phyloP scores from a whole-genome alignment of 2,888 invertebrate genomes.

The Dicycla oo region DNA sequence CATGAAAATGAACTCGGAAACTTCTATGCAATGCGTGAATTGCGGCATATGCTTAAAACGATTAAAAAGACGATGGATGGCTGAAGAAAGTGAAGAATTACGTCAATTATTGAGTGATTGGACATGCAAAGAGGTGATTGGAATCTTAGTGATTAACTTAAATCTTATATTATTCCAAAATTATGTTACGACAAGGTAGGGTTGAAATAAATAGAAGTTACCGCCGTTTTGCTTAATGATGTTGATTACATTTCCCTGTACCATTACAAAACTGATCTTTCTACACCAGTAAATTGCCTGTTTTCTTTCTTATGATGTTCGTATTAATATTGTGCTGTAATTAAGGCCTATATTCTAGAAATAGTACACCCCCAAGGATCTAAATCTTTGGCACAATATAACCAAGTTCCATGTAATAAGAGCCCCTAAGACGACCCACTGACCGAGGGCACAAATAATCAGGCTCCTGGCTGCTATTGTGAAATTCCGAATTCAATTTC shows the following conservation, averaged over 20 bases:
- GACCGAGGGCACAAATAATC: neutral
- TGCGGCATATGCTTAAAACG: constrained; percentile 8
- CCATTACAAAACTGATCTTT: neutral
- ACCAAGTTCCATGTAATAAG: neutral
- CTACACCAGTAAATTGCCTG: neutral
- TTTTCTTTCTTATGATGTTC: neutral
- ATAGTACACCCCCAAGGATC: neutral
- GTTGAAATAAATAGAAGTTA: neutral
- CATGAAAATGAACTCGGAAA: constrained; percentile 10
- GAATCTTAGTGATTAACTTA: neutral
- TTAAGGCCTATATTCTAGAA: neutral
- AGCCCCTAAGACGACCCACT: no score
- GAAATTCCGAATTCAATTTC: neutral
- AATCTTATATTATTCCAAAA: neutral
- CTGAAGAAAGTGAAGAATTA: constrained; percentile 27
- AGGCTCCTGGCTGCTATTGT: neutral
- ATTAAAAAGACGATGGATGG: constrained; percentile 2
- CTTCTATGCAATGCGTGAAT: constrained; percentile 19
- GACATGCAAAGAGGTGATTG: constrained; percentile 26
- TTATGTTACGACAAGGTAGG: neutral
- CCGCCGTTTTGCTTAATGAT: neutral
- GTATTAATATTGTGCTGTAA: neutral
- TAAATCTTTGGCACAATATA: neutral
- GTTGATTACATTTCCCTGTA: neutral
- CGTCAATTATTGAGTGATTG: constrained; percentile 33